Evolutionary conservation across 2,113 vertebrate genomes (phyloP), one percentile per base, ranked within the genome.

Genomic region (Eolophus roseicapilla): DNA sequence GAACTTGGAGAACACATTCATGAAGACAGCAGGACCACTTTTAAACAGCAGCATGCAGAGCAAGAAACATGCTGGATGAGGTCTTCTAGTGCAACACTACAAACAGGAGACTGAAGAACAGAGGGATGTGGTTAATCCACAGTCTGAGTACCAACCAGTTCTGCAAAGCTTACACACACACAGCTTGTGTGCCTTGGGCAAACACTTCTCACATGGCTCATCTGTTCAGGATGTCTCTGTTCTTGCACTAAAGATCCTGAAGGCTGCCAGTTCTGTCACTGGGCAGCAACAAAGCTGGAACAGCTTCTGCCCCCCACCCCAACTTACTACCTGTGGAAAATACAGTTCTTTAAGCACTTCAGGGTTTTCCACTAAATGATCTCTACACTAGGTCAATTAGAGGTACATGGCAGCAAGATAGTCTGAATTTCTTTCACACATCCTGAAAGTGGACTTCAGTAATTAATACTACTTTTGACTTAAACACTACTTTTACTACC

Each of bases 21-120:
- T 3, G 12, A 28, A 78, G 73, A 11, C 90, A 95, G 96, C 90
- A 59, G 84, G 87, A 49, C 53, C 77, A 33, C 92, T 53, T 19
- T 46, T 35, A 55, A 77, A 10, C 28, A 63, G 86, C 80, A 70
- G 83, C 76, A 78, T 18, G 77, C 69, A 43, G 60, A 92, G 73
- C 46, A 49, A 63, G 73, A 89, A 21, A 10, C 64, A 18, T 0
- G 4, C 81, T 37, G 77, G 90, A 23, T 41, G 92, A 89, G 63
- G 9, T 29, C 37, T 83, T n/a, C 44, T 2, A 59, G 37, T 8
- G 18, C 60, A 39, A 29, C 20, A 16, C 27, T 53, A 16, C 31
- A 33, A 33, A 53, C 24, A 39, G 43, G 37, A 49, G 47, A 17
- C 29, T 23, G 55, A 63, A 24, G 79, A 60, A 55, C 27, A 83